A percentile compares a stretch with the other conserved stretches of the same genome.
Conservation (phyloP, 2,113 vertebrate genomes). For the Anoplopoma fimbria region DNA sequence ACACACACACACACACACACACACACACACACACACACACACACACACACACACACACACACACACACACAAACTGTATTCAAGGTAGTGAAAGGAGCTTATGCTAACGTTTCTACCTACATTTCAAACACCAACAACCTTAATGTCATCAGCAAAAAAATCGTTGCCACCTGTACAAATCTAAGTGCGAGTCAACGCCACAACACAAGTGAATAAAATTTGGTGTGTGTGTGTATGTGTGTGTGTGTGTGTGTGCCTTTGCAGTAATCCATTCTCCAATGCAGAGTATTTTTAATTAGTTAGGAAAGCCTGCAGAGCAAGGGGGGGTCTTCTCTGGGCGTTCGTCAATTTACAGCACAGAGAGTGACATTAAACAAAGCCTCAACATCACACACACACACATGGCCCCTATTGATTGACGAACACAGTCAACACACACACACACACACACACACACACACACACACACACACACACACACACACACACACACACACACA, state of each 20-base stretch:
- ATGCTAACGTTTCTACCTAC: slow-evolving; percentile 21
- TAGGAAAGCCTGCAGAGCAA: slow-evolving; percentile 24
- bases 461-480: not conserved
- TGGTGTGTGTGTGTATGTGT: slow-evolving; percentile 18
- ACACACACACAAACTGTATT: not conserved
- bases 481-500: slow-evolving; percentile 8
- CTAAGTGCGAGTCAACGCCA: not conserved
- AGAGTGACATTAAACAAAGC: slow-evolving; percentile 66
- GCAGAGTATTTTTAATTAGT: slow-evolving; percentile 71
- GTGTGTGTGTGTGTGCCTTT: slow-evolving; percentile 41
- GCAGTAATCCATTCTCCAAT: slow-evolving; percentile 67
- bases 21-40: slow-evolving; percentile 26
- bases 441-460: not conserved
- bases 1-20: no score
- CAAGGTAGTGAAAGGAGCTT: slow-evolving; percentile 25
- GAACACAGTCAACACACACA: not conserved
- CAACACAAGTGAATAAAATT: slow-evolving; percentile 23
- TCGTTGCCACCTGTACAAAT: not conserved
- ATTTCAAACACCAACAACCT: slow-evolving; percentile 37
- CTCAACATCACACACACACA: slow-evolving; percentile 18
- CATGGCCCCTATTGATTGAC: slow-evolving; percentile 1
- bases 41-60: slow-evolving; percentile 8
- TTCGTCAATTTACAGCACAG: slow-evolving; percentile 58
- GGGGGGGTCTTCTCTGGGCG: slow-evolving; percentile 23
- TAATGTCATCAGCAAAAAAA: slow-evolving; percentile 42